Evolutionary conservation across 2,888 invertebrate species (phyloP).

Genomic region (Agapostemon virescens): DNA sequence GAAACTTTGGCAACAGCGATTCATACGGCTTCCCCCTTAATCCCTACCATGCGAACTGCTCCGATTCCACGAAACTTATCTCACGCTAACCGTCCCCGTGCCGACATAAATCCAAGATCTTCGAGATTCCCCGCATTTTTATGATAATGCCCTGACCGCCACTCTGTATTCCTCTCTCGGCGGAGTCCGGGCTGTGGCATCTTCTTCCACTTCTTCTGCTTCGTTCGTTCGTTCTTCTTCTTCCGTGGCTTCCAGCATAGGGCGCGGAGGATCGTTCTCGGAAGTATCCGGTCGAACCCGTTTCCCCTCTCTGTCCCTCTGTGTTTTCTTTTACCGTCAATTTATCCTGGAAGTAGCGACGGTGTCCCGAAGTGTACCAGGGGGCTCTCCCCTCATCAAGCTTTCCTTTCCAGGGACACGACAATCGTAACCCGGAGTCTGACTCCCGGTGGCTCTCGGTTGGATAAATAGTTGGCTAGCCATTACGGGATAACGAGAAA

Average conservation of each 20-base stretch:
- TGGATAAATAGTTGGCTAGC: constrained; percentile 70
- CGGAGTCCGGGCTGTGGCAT: constrained; percentile 8
- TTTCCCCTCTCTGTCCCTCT: constrained; percentile 3
- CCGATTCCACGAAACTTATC: constrained; percentile 51
- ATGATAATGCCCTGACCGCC: constrained; percentile 52
- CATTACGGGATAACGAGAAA: constrained; percentile 71
- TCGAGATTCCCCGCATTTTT: constrained; percentile 59
- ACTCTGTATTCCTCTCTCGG: constrained; percentile 36
- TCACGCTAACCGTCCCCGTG: constrained; percentile 45
- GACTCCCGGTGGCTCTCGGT: constrained; percentile 48
- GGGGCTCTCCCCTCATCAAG: constrained; percentile 37
- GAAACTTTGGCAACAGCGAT: constrained; percentile 41
- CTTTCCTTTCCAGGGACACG: constrained; percentile 61
- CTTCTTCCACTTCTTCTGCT: constrained; percentile 1
- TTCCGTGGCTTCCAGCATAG: neutral
- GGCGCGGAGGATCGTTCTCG: constrained; percentile 44
- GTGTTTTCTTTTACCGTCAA: constrained; percentile 56
- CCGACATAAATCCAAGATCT: constrained; percentile 53
- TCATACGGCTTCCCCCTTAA: constrained; percentile 34
- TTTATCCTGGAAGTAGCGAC: constrained; percentile 43
- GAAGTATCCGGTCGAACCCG: constrained; percentile 46
- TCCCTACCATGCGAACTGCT: constrained; percentile 13
- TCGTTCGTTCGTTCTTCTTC: neutral
- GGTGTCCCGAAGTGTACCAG: constrained; percentile 30
- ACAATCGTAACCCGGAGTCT: constrained; percentile 52